phyloP scores from a whole-genome alignment of 2,888 invertebrate species.

The Lepidocyrtoides sp. region DNA sequence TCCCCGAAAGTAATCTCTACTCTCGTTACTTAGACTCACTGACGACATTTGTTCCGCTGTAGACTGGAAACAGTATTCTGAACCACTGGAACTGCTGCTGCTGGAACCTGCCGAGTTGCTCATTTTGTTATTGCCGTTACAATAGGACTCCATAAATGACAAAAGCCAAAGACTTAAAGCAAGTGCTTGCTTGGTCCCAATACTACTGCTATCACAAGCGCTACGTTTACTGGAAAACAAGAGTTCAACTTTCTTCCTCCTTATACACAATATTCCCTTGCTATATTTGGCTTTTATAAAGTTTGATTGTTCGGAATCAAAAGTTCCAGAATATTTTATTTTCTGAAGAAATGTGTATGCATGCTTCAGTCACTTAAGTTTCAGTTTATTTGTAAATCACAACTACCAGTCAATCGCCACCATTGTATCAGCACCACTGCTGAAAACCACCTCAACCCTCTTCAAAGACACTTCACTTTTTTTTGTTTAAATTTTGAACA shows the following conservation, averaged over 20 bases:
- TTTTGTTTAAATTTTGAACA: background rate
- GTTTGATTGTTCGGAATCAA: too few species aligned
- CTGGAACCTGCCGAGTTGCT: slow-evolving; percentile 18
- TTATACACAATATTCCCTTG: too few species aligned
- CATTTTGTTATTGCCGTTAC: background rate
- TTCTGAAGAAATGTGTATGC: too few species aligned
- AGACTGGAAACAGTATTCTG: slow-evolving; percentile 43
- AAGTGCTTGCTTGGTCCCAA: background rate
- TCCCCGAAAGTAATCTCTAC: slow-evolving; percentile 41
- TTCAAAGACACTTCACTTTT: background rate
- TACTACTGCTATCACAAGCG: background rate
- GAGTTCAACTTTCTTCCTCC: background rate
- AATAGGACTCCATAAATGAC: slow-evolving; percentile 11
- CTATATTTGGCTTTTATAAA: too few species aligned
- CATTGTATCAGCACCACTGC: background rate
- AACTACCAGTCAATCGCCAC: background rate
- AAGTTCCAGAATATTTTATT: too few species aligned
- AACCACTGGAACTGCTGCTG: slow-evolving; percentile 58
- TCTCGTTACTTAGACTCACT: slow-evolving; percentile 45
- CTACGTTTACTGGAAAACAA: background rate
- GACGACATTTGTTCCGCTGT: slow-evolving; percentile 53
- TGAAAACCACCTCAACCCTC: background rate
- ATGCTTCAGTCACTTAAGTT: background rate
- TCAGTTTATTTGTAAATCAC: background rate
- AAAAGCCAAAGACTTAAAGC: too few species aligned